Conservation (phyloP, 2,797 vertebrate genomes). For the Phoeniculus purpureus region DNA sequence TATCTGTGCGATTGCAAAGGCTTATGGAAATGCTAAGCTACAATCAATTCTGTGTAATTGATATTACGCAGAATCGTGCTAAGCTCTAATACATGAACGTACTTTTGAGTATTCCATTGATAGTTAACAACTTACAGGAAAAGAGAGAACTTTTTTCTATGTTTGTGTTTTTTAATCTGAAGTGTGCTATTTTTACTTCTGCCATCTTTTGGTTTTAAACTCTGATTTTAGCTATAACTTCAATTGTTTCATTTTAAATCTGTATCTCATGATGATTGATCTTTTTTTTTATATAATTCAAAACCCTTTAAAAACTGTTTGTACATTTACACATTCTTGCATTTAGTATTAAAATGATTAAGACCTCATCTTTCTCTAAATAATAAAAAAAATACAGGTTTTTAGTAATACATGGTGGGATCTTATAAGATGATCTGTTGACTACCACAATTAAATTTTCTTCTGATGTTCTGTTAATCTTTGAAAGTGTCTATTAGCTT, state of each 20-base stretch:
- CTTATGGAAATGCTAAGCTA: constrained; percentile 31
- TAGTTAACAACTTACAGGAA: neutral
- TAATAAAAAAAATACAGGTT: neutral
- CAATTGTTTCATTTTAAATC: neutral
- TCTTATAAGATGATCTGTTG: neutral
- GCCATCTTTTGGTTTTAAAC: neutral
- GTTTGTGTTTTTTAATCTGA: neutral
- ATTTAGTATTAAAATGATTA: neutral
- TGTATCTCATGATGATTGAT: neutral
- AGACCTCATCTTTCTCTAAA: neutral
- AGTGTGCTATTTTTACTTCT: neutral
- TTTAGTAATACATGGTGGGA: neutral
- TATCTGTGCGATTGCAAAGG: constrained; percentile 41
- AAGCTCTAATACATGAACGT: neutral
- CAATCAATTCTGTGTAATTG: constrained; percentile 9
- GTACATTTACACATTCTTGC: neutral
- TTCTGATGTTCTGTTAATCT: neutral
- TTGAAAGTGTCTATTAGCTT: neutral
- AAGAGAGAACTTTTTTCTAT: neutral
- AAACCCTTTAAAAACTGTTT: neutral
- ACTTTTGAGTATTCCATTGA: neutral
- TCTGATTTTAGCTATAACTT: neutral
- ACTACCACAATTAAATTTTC: neutral
- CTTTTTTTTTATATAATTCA: neutral
- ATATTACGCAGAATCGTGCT: constrained; percentile 38